Conservation (phyloP, 2,113 vertebrate genomes). For the Aviceda subcristata region DNA sequence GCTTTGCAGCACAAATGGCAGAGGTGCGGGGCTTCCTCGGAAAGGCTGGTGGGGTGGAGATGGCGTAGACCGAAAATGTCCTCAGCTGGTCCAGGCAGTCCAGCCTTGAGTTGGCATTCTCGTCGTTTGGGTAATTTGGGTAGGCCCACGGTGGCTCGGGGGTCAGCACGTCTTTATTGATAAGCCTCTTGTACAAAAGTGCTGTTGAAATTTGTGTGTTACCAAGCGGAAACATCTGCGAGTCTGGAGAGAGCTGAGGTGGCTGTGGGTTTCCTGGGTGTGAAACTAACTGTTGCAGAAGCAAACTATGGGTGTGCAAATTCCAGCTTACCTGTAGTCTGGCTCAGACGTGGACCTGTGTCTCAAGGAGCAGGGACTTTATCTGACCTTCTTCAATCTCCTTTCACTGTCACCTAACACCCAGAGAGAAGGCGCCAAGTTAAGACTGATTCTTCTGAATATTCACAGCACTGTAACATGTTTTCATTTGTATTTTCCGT, state of each 20-base stretch:
- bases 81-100: not conserved
- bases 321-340: not conserved
- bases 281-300: not conserved
- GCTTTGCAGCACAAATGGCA: not conserved
- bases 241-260: not conserved
- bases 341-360: not conserved
- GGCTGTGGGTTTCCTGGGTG: not conserved
- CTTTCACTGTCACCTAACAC: not conserved
- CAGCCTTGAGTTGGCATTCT: not conserved
- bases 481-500: not conserved
- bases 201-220: not conserved
- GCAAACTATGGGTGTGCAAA: not conserved
- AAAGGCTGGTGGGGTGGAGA: not conserved
- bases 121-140: rapidly evolving
- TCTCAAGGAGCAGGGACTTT: not conserved
- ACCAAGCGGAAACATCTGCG: not conserved
- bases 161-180: rapidly evolving
- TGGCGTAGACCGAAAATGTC: not conserved
- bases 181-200: not conserved
- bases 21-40: not conserved
- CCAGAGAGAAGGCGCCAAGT: not conserved
- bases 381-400: not conserved
- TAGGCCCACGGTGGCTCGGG: not conserved
- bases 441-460: not conserved
- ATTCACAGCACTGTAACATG: not conserved